Base-by-base conservation (phyloP, 2,113 vertebrate species). In the Oncorhynchus mykiss region DNA sequence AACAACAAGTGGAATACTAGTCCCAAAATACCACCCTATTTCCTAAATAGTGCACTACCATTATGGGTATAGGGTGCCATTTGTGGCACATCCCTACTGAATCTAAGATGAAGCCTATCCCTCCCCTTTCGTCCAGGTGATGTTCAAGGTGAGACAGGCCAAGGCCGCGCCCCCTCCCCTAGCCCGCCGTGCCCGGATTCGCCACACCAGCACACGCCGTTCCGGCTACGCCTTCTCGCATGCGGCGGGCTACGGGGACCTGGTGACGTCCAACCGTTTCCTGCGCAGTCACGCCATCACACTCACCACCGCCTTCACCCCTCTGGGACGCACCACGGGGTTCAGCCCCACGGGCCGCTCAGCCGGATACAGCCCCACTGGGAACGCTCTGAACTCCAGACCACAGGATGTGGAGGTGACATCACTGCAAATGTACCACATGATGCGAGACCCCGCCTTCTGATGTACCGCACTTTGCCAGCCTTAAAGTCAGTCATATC, bases 161-260 rank as follows among this genome's bases (percentile, higher is more conserved):
- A 95, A 94, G 84, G 93, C 91, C 4, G 74, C 78, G 0, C 94
- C 92, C 0, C 85, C 85, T 18, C 91, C 94, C 0, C 91, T 84
- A 0, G 80, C 90, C 0, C 82, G 79, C 12, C 93, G 82, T 13
- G 4, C 82, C 7, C 93, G 83, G 45, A 77, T 94, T 27, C 94
- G 91, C 31, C 93, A 92, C 64, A 85, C 92, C 79, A 92, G 93
- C 85, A 87, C 94, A 3, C 95, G 94, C 0, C 95, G 95, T 2
- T 99, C 97, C 0, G 96, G 95, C 73, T 99, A 99, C 3, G 97
- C 98, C 27, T 99, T 99, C 92, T 96, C 97, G 2, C 98, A 99
- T 51, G 89, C 94, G 1, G 92, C 95, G 0, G 98, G 97, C 78
- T 98, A 98, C 1, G 97, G 97, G 2, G 94, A 95, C 29, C 95